A percentile compares a stretch with the other conserved stretches of the same genome.
Conservation (phyloP, 92 coral and sea anemone genomes). For the Isaurus tuberculatus region DNA sequence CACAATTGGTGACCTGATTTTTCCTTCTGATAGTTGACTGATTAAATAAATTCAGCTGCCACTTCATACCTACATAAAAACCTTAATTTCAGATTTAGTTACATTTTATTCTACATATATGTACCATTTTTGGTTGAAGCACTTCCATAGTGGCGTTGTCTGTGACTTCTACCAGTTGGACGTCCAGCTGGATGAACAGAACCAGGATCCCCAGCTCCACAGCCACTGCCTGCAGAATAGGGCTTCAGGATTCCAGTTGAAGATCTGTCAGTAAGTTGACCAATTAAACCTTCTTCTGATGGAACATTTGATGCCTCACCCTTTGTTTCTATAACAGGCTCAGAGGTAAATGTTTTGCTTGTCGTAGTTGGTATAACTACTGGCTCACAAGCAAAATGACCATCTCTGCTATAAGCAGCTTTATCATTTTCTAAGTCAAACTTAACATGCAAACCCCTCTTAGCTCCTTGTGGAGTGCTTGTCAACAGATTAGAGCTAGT, state of each 20-base stretch:
- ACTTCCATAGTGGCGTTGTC: slow-evolving; percentile 25
- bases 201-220: slow-evolving; percentile 81
- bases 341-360: not conserved
- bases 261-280: not conserved
- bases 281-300: not conserved
- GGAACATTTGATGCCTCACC: slow-evolving; percentile 40
- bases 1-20: too few relatives aligned
- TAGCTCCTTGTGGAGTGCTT: slow-evolving; percentile 77
- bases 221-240: slow-evolving; percentile 77
- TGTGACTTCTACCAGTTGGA: slow-evolving; percentile 43
- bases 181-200: slow-evolving; percentile 48
- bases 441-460: slow-evolving; percentile 85
- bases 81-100: too few relatives aligned
- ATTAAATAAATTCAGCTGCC: too few relatives aligned
- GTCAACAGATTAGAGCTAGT: slow-evolving; percentile 55
- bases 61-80: too few relatives aligned
- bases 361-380: not conserved
- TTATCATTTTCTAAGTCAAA: slow-evolving; percentile 68
- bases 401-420: slow-evolving; percentile 1
- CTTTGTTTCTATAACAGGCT: slow-evolving; percentile 21
- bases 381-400: not conserved
- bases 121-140: slow-evolving; percentile 23
- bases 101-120: too few relatives aligned
- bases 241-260: slow-evolving; percentile 80
- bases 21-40: too few relatives aligned